Percentiles rank a stretch among this genome's conserved stretches.
Conservation (phyloP, 2,888 invertebrate species). For the Allacma fusca region DNA sequence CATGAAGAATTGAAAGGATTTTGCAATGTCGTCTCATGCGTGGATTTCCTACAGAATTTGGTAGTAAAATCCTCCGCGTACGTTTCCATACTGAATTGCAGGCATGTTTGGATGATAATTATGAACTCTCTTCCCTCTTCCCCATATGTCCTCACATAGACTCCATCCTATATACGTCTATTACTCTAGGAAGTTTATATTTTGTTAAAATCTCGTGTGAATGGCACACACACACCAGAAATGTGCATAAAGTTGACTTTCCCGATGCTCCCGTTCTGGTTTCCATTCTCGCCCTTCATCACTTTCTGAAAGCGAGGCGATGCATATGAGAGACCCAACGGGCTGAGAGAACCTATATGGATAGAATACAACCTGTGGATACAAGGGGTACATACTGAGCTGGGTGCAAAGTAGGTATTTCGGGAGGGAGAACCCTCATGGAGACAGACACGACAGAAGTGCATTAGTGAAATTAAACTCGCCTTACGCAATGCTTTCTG, state of each 20-base stretch:
- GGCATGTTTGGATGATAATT: too few relatives aligned
- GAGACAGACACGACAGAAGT: conserved; percentile 48
- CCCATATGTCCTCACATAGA: too few relatives aligned
- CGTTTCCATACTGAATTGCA: not conserved
- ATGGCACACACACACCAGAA: not conserved
- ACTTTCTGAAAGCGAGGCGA: too few relatives aligned
- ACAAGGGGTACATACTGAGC: not conserved
- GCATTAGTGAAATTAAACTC: conserved; percentile 62
- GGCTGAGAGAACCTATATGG: not conserved
- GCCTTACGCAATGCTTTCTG: conserved; percentile 41
- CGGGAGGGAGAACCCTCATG: conserved; percentile 21
- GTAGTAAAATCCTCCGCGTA: too few relatives aligned
- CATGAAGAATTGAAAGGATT: not conserved
- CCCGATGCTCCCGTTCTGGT: conserved; percentile 20
- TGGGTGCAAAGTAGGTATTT: conserved; percentile 16
- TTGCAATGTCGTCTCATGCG: not conserved
- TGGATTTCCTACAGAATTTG: too few relatives aligned
- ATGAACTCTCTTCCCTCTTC: too few relatives aligned
- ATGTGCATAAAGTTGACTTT: conserved; percentile 21
- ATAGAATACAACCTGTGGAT: not conserved
- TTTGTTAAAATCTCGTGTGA: not conserved
- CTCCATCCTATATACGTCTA: too few relatives aligned
- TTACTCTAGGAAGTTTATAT: not conserved
- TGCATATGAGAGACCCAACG: not conserved
- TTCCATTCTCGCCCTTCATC: conserved; percentile 5